phyloP scores from a whole-genome alignment of 2,797 vertebrate species.

The Neomorphus geoffroyi region DNA sequence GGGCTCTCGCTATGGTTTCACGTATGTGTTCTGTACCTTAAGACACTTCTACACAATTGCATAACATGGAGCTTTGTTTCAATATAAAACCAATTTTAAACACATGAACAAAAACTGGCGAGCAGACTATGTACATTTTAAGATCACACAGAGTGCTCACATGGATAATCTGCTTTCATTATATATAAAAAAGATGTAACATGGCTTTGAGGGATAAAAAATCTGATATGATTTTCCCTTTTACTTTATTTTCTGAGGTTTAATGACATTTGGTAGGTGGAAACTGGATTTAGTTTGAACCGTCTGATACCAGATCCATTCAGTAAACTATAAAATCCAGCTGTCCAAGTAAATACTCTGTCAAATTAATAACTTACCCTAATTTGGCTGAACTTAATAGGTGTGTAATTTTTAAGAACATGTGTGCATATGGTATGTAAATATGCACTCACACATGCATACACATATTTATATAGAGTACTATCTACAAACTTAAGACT shows the following conservation, averaged over 20 bases:
- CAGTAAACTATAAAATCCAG: constrained; percentile 16
- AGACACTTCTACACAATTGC: neutral
- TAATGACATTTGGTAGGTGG: neutral
- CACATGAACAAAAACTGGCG: neutral
- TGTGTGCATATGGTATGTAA: neutral
- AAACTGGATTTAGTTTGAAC: constrained; percentile 18
- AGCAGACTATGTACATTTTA: neutral
- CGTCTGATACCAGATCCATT: neutral
- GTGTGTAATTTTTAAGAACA: neutral
- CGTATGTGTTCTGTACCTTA: neutral
- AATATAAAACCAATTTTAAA: neutral
- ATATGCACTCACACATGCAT: neutral
- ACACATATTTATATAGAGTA: neutral
- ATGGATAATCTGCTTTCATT: neutral
- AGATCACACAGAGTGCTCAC: neutral
- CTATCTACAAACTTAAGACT: neutral
- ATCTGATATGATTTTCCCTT: neutral
- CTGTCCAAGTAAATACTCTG: constrained; percentile 11
- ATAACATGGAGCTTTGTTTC: neutral
- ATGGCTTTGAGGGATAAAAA: neutral
- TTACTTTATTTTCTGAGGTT: neutral
- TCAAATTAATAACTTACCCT: constrained; percentile 5
- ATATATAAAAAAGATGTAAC: neutral
- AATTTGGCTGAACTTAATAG: neutral
- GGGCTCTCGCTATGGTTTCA: neutral